Percentiles rank a stretch among this genome's conserved stretches.
phyloP scores from a whole-genome alignment of 1,140 invertebrate species.

The Capitella teleta region DNA sequence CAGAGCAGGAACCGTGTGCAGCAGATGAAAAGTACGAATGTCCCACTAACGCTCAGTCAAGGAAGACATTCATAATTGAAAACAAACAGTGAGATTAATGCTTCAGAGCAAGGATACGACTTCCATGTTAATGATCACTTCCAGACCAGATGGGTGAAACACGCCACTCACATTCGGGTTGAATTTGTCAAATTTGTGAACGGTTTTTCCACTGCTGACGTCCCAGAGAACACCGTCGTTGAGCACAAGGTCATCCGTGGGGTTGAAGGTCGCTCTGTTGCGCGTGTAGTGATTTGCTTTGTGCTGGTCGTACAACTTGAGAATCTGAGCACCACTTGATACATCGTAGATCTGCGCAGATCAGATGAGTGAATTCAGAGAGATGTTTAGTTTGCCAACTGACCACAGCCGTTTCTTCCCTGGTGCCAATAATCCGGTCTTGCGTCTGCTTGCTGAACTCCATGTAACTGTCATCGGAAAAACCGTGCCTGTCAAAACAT shows the following conservation, averaged over 20 bases:
- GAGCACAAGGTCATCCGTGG: conserved; percentile 82
- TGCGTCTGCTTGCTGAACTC: conserved; percentile 81
- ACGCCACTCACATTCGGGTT: conserved; percentile 88
- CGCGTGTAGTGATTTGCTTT: conserved; percentile 84
- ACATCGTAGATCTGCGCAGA: conserved; percentile 73
- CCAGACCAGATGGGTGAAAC: conserved; percentile 92
- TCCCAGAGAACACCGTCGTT: conserved; percentile 96
- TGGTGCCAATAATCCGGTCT: conserved; percentile 63
- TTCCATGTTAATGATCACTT: conserved; percentile 54
- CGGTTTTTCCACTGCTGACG: conserved; percentile 55
- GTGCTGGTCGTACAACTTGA: conserved; percentile 58
- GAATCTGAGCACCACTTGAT: conserved; percentile 61
- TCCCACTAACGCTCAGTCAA: conserved; percentile 67
- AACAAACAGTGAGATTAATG: neutral
- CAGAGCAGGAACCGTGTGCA: conserved; percentile 82
- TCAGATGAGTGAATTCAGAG: neutral
- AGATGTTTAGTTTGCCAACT: conserved; percentile 18
- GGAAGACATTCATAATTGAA: neutral
- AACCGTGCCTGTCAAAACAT: conserved; percentile 27
- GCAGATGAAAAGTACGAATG: conserved; percentile 80
- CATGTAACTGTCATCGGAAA: conserved; percentile 75
- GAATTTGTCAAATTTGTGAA: conserved; percentile 94
- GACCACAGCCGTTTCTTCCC: conserved; percentile 60
- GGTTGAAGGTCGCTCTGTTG: conserved; percentile 88
- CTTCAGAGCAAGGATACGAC: conserved; percentile 40